Percentiles rank a stretch among this genome's conserved stretches.
Evolutionary conservation across 2,888 invertebrate species (phyloP).

Genomic region (Pemphredon lugubris): DNA sequence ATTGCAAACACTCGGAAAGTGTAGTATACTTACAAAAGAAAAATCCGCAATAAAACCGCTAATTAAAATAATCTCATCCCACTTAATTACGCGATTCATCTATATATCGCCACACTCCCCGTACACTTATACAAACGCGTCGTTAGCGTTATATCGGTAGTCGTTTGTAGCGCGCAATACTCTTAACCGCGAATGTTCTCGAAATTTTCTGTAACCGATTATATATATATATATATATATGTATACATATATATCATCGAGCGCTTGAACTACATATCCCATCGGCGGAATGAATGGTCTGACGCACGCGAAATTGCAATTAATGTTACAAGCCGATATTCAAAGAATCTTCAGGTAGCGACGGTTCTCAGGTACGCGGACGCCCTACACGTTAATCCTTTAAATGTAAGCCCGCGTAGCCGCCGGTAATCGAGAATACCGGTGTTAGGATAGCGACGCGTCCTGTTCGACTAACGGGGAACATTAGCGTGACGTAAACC

Average conservation of each 20-base stretch:
- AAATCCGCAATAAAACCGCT: conserved; percentile 1
- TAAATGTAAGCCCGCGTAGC: too few relatives aligned
- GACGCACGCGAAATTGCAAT: not conserved
- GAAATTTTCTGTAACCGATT: conserved; percentile 23
- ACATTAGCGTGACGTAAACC: conserved; percentile 2
- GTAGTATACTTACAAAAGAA: too few relatives aligned
- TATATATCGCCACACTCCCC: conserved; percentile 12
- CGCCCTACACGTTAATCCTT: too few relatives aligned
- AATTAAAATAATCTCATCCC: conserved; percentile 10
- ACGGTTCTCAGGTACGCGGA: too few relatives aligned
- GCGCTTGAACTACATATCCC: conserved; percentile 18
- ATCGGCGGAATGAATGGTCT: not conserved
- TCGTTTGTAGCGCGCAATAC: conserved; percentile 43
- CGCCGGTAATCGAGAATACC: too few relatives aligned
- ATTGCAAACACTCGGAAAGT: too few relatives aligned
- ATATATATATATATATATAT: too few relatives aligned
- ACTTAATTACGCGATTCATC: conserved; percentile 33
- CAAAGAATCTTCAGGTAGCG: too few relatives aligned
- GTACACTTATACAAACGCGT: conserved; percentile 9
- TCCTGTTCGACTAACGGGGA: too few relatives aligned
- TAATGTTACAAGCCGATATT: not conserved
- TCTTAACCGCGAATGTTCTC: conserved; percentile 20
- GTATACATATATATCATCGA: conserved; percentile 7
- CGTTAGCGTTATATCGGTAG: conserved; percentile 35
- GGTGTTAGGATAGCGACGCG: too few relatives aligned